These are phyloP conservation scores for Dicrurus megarhynchus DNA, from an alignment of 2,113 vertebrate genomes.

Conservation along the genomic window DNA sequence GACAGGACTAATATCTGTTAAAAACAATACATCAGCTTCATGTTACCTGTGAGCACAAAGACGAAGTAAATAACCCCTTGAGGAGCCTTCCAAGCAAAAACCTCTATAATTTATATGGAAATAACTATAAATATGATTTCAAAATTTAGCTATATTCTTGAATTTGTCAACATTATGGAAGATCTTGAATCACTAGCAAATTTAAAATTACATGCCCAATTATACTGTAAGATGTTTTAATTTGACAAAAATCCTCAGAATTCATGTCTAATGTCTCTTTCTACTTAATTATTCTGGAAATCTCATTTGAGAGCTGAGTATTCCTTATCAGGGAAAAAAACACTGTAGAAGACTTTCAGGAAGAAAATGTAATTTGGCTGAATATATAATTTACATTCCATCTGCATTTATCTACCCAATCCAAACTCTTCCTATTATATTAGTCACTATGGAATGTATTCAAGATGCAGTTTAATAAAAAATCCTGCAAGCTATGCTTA, in stretches of 20 bases:
- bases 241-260: background rate
- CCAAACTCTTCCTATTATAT: background rate
- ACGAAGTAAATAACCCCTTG: background rate
- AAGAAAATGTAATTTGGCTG: background rate
- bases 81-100: background rate
- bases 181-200: background rate
- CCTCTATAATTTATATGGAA: background rate
- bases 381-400: background rate
- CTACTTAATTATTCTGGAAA: background rate
- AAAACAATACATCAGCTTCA: background rate
- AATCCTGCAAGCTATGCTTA: background rate
- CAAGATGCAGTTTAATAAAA: background rate
- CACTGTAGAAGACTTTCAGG: background rate
- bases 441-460: background rate
- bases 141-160: background rate
- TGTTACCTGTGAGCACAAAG: background rate
- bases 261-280: background rate
- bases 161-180: background rate
- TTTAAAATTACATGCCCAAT: background rate
- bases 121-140: background rate
- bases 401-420: background rate
- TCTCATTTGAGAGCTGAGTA: background rate
- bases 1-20: background rate
- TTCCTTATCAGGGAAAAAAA: background rate
- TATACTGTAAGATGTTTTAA: background rate